Evolutionary conservation across 2,113 vertebrate genomes (phyloP), one percentile per base, ranked within the genome.

Genomic region (Ploceus nigricollis): DNA sequence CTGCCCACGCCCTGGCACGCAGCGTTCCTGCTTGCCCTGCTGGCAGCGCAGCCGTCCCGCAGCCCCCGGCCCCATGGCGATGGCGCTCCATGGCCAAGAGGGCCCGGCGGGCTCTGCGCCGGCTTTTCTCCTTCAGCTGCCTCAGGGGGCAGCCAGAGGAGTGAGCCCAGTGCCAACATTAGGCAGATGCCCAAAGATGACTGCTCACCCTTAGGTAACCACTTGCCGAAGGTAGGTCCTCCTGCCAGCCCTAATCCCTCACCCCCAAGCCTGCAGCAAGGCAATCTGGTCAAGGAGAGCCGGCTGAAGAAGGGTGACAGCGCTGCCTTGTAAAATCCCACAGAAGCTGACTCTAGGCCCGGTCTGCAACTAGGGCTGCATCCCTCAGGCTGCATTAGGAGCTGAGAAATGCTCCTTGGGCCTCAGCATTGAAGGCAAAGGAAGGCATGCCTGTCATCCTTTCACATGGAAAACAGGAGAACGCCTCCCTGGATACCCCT

Each of bases 131-230:
- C 33, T 37, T 35, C 54, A 13, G 54, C 42, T 75, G 71, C 71
- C 25, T 75, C 45, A 13, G 45, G 30, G 10, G 42, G 19, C 25
- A 28, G 69, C 50, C 5, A 2, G 22, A 42, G 22, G 30, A 44
- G 30, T 72, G 70, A 72, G 39, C 39, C 23, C 17, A 1, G 39
- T 1, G 18, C 22, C 18, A 5, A 24, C 10, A 28, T 1, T 18
- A 15, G 7, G 19, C 1, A 0, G 0, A 4, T 13, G 3, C 3
- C 8, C 5, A 27, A 3, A 3, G 39, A 45, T 10, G 24, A 1
- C 19, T 7, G 24, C 33, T 57, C 31, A 35, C 9, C 4, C 15
- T 8, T 12, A 30, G 15, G 25, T 4, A 6, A 17, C 10, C 6
- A 12, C 0, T 56, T 16, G 10, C 24, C 53, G 45, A 16, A 44